Evolutionary conservation across 2,797 vertebrate genomes (phyloP).

Genomic region (Fistularia tabacaria): DNA sequence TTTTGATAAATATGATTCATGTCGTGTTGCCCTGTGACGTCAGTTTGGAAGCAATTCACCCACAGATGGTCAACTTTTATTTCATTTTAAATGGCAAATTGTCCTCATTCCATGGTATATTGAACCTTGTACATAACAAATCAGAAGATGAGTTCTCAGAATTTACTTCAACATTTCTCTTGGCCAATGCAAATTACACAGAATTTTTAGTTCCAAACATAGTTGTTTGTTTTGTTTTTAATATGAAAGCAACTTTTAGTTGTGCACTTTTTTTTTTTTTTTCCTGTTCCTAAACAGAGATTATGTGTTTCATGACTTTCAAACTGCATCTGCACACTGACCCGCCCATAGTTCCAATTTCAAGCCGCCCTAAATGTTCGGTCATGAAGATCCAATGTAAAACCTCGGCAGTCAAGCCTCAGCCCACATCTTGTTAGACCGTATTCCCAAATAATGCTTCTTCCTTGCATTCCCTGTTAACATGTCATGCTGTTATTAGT

Average conservation of each 20-base stretch:
- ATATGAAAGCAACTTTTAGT: slow-evolving; percentile 19
- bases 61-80: slow-evolving; percentile 58
- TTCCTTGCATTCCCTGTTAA: slow-evolving; percentile 24
- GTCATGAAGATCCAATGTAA: slow-evolving; percentile 19
- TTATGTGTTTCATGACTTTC: slow-evolving; percentile 24
- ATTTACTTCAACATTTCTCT: slow-evolving; percentile 28
- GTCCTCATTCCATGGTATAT: slow-evolving; percentile 60
- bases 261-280: background rate
- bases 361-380: slow-evolving; percentile 14
- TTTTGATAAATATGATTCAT: slow-evolving; percentile 62
- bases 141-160: slow-evolving; percentile 54
- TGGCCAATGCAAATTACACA: slow-evolving; percentile 39
- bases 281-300: slow-evolving; percentile 15
- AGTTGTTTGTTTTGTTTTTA: slow-evolving; percentile 17
- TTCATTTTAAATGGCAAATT: slow-evolving; percentile 59
- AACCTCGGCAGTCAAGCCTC: slow-evolving; percentile 33
- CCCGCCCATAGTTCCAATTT: slow-evolving; percentile 26
- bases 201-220: slow-evolving; percentile 51
- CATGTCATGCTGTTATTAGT: background rate
- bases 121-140: slow-evolving; percentile 75
- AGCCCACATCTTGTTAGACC: slow-evolving; percentile 40
- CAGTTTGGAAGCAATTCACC: slow-evolving; percentile 42
- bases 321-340: slow-evolving; percentile 12
- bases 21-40: slow-evolving; percentile 61
- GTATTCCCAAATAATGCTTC: slow-evolving; percentile 28